Evolutionary conservation across 37 sponge, comb jelly and placozoan genomes (phyloP), one percentile per base, ranked within the genome.

Genomic region (Beroe ovata): DNA sequence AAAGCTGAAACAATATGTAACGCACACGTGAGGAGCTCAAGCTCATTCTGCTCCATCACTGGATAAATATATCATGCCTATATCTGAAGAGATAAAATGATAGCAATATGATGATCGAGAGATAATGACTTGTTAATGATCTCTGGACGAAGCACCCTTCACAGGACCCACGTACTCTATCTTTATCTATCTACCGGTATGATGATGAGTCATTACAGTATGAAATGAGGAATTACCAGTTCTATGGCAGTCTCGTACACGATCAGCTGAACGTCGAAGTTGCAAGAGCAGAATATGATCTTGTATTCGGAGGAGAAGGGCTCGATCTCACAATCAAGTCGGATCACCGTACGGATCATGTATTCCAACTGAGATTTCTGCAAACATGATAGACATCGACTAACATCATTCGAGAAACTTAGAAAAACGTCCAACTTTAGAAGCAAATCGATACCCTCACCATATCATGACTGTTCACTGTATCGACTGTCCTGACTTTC

Each of bases 311-410:
- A 42, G 84, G 84, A 77, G 23, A 77, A 77, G 8, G 54, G 23
- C 84, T 77, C 84, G 4, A 77, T 77, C 54, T 77, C 84, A 21
- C 42, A 39, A 54, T 77, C 36, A 23, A 77, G 84, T 19, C 84
- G 3, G 54, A 77, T 77, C 4, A 77, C 84, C 4, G 84, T 77
- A 2, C 84, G 84, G 1, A 42, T 77, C 54, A 77, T 77, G 84
- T 54, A n/a, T 22, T 77, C 84, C 84, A 77, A 29, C 41, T 77
- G 84, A n/a, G 84, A 77, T 26, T 42, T 39, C 84, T 77, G 84
- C 0, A 22, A 61, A 25, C 4, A 61, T 3, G 26, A 61, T 16
- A 20, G 63, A n/a, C n/a, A n/a, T n/a, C n/a, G n/a, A n/a, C n/a
- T n/a, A n/a, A n/a, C n/a, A n/a, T n/a, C n/a, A n/a, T n/a, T n/a